A percentile compares a stretch with the other conserved stretches of the same genome.
Conservation (phyloP, 2,888 invertebrate genomes). For the Andricus quercusramuli region DNA sequence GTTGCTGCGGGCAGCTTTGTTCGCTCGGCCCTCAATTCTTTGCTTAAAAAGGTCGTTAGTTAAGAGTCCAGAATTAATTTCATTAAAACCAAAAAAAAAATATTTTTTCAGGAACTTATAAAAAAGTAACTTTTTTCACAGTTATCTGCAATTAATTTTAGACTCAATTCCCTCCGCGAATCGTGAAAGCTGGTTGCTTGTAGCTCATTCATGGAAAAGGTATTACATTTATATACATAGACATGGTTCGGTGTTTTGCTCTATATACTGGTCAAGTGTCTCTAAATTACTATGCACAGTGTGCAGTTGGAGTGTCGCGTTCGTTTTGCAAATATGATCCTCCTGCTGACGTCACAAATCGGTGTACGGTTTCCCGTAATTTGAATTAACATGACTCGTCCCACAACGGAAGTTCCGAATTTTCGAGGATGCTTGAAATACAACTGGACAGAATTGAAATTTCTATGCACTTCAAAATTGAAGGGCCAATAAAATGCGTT, state of each 20-base stretch:
- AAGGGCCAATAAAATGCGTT: no score
- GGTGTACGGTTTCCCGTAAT: constrained; percentile 62
- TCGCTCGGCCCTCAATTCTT: no score
- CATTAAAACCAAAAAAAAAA: neutral
- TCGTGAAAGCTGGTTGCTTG: constrained; percentile 47
- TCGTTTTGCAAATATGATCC: constrained; percentile 51
- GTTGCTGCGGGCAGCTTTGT: no score
- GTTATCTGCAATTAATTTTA: neutral
- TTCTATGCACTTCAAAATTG: no score
- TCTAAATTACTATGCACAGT: constrained; percentile 45
- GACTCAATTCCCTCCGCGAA: constrained; percentile 50
- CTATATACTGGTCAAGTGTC: constrained; percentile 46
- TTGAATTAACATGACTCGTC: constrained; percentile 53
- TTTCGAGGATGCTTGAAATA: constrained; percentile 50
- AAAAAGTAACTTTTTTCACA: no score
- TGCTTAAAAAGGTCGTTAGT: neutral
- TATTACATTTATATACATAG: constrained; percentile 56
- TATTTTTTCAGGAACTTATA: no score
- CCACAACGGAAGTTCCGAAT: constrained; percentile 41
- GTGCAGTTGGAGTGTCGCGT: constrained; percentile 55
- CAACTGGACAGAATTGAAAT: neutral
- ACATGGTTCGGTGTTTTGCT: constrained; percentile 45
- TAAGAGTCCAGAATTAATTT: neutral
- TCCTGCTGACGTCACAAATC: constrained; percentile 42
- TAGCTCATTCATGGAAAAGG: constrained; percentile 31